Conservation (phyloP, 2,113 vertebrate species). For the Pristiophorus japonicus region DNA sequence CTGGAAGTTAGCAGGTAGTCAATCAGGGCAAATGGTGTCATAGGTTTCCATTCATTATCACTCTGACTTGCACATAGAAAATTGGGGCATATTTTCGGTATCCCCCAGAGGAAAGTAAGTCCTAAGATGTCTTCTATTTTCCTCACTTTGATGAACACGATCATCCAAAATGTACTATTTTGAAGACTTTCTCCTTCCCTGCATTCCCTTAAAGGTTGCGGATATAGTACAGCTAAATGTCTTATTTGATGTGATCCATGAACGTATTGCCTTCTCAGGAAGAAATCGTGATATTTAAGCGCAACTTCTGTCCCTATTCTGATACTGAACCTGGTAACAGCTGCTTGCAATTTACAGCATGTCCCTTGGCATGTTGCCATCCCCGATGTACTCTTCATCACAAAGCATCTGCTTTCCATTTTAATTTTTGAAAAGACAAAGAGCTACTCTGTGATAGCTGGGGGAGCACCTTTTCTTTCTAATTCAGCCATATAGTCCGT, state of each 20-base stretch:
- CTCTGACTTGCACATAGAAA: not conserved
- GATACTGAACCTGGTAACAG: constrained; percentile 7
- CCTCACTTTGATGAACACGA: not conserved
- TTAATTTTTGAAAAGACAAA: constrained; percentile 15
- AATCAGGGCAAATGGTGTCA: not conserved
- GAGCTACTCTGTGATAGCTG: not conserved
- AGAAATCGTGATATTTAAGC: not conserved
- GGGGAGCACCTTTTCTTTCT: not conserved
- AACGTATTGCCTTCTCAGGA: not conserved
- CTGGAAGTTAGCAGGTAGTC: not conserved
- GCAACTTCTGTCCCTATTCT: constrained; percentile 3
- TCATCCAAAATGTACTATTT: not conserved
- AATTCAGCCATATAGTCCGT: not conserved
- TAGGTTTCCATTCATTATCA: not conserved
- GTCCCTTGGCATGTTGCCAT: constrained; percentile 3
- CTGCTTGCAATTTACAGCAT: constrained; percentile 24
- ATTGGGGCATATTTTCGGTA: not conserved
- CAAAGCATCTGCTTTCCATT: constrained; percentile 31
- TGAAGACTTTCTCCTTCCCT: not conserved
- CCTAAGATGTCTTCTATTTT: not conserved
- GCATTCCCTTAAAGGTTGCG: not conserved
- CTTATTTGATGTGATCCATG: not conserved
- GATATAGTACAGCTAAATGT: not conserved
- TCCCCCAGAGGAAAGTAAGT: not conserved
- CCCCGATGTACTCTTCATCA: not conserved